A percentile compares a stretch with the other conserved stretches of the same genome.
These are phyloP conservation scores for Acropternis orthonyx DNA, from an alignment of 2,797 vertebrate genomes.

Conservation along the genomic window DNA sequence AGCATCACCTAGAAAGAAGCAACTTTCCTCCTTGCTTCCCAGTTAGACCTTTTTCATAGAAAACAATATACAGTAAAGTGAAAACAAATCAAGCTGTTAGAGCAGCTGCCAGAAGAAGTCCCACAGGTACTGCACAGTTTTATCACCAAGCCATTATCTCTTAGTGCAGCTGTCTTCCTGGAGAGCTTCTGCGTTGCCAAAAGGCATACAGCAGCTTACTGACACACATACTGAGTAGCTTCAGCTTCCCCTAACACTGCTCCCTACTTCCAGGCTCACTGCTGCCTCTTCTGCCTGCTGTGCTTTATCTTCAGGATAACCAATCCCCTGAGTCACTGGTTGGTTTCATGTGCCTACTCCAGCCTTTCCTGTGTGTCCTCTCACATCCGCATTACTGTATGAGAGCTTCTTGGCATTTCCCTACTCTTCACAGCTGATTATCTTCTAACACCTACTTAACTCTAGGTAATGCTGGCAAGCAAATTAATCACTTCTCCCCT, in stretches of 20 bases:
- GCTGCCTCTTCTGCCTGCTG: background rate
- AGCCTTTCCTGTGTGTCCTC: background rate
- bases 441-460: background rate
- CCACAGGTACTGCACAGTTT: background rate
- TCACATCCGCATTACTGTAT: rapidly evolving
- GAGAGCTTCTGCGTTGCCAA: background rate
- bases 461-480: background rate
- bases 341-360: background rate
- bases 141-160: background rate
- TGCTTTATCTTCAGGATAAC: background rate
- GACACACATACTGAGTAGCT: background rate
- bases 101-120: background rate
- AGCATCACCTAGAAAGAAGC: background rate
- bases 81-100: background rate
- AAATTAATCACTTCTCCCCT: background rate
- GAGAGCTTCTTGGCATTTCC: background rate
- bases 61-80: background rate
- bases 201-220: background rate
- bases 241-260: background rate
- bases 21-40: background rate
- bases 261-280: background rate
- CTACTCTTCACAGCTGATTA: background rate
- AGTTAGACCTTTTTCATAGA: background rate
- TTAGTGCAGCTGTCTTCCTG: background rate
- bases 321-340: rapidly evolving